These are phyloP conservation scores for Centrocercus urophasianus DNA, from an alignment of 2,113 vertebrate species.

Conservation along the genomic window DNA sequence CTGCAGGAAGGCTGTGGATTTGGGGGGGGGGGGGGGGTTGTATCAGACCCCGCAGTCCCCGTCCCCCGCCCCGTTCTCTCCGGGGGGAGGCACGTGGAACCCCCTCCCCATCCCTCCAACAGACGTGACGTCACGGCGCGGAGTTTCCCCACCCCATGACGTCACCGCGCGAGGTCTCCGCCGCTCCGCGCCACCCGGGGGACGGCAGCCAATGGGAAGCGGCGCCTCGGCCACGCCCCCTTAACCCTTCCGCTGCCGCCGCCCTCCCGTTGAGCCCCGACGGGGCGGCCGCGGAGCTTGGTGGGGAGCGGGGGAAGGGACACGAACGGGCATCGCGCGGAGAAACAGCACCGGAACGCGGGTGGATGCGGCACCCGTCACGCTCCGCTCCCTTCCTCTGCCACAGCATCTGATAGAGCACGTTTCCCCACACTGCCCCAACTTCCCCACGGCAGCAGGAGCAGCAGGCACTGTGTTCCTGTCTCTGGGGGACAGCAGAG, in stretches of 20 bases:
- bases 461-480: background rate
- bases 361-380: background rate
- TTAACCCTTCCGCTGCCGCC: background rate
- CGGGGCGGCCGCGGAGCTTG: too few species aligned
- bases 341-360: background rate
- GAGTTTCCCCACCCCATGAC: slow-evolving; percentile 64
- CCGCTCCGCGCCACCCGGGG: background rate
- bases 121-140: slow-evolving; percentile 37
- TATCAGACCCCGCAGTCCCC: background rate
- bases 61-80: too few species aligned
- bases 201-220: background rate
- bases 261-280: background rate
- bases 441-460: background rate
- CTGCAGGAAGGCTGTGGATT: too few species aligned
- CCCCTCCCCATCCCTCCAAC: background rate
- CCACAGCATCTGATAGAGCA: background rate
- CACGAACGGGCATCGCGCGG: background rate
- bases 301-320: rapidly evolving
- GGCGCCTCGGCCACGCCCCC: background rate
- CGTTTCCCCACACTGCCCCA: background rate
- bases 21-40: too few species aligned
- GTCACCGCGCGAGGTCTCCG: slow-evolving; percentile 37
- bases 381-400: background rate
- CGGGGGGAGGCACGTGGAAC: background rate
- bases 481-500: background rate